Evolutionary conservation across 2,888 invertebrate genomes (phyloP).

Genomic region (Ischnus inquisitorius): DNA sequence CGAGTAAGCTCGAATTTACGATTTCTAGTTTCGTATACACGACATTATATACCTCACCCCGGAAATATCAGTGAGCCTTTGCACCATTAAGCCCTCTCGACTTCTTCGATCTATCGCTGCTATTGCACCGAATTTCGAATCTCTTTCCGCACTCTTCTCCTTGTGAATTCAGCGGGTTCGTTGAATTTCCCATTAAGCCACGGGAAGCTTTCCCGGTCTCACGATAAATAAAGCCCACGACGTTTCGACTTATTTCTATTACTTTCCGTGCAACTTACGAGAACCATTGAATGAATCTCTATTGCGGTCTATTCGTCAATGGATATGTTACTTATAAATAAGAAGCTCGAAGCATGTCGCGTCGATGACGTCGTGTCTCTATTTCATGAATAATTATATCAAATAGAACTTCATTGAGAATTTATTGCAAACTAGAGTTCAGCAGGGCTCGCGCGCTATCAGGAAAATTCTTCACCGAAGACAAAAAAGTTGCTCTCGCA

Average conservation of each 20-base stretch:
- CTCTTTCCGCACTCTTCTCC: slow-evolving; percentile 8
- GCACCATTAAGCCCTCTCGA: slow-evolving; percentile 61
- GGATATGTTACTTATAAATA: not conserved
- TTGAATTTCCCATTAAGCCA: slow-evolving; percentile 48
- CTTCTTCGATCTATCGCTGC: slow-evolving; percentile 65
- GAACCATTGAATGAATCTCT: not conserved
- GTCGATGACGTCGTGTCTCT: no score
- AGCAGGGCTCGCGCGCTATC: no score
- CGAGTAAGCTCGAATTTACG: slow-evolving; percentile 67
- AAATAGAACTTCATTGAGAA: no score
- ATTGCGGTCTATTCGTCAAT: not conserved
- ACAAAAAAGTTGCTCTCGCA: no score
- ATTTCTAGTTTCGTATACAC: slow-evolving; percentile 64
- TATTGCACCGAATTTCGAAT: slow-evolving; percentile 62
- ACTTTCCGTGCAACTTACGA: slow-evolving; percentile 14
- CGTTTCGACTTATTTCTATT: slow-evolving; percentile 50
- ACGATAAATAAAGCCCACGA: slow-evolving; percentile 53
- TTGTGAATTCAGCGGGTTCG: slow-evolving; percentile 35
- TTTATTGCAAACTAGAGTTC: no score
- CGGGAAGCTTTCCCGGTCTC: slow-evolving; percentile 45
- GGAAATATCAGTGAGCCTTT: slow-evolving; percentile 49
- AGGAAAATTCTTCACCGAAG: no score
- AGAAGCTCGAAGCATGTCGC: not conserved
- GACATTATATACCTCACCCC: slow-evolving; percentile 36
- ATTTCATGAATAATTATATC: no score